phyloP scores from a whole-genome alignment of 2,888 invertebrate species.

The Ganaspis brasiliensis region DNA sequence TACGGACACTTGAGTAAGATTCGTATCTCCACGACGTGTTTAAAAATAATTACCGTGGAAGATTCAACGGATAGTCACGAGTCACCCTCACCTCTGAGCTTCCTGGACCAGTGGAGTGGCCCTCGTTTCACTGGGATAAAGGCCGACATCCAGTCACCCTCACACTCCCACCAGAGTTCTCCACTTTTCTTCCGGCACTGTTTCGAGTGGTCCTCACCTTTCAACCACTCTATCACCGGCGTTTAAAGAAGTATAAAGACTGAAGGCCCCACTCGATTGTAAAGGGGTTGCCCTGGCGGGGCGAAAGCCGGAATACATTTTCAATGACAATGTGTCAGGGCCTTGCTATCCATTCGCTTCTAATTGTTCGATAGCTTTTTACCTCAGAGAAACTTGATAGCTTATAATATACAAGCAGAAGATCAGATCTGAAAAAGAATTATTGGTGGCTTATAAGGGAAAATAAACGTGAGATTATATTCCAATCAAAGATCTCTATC shows the following conservation, averaged over 20 bases:
- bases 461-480: no score
- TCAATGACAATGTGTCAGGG: slow-evolving; percentile 46
- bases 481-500: no score
- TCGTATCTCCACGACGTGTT: slow-evolving; percentile 79
- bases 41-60: slow-evolving; percentile 80
- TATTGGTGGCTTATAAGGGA: not conserved
- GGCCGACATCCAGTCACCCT: slow-evolving; percentile 64
- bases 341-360: slow-evolving; percentile 12
- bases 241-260: slow-evolving; percentile 79
- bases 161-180: slow-evolving; percentile 54
- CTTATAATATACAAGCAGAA: not conserved
- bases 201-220: slow-evolving; percentile 75
- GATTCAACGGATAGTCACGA: slow-evolving; percentile 80
- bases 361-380: slow-evolving; percentile 50
- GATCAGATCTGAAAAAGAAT: slow-evolving; percentile 12
- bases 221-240: slow-evolving; percentile 80
- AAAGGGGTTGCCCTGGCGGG: slow-evolving; percentile 42
- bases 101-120: slow-evolving; percentile 68
- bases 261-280: slow-evolving; percentile 73
- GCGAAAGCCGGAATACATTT: slow-evolving; percentile 45
- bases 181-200: slow-evolving; percentile 66
- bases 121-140: slow-evolving; percentile 73
- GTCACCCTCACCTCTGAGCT: slow-evolving; percentile 70
- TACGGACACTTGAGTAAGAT: slow-evolving; percentile 65
- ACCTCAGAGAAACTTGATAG: slow-evolving; percentile 14